Conservation (phyloP, 2,113 vertebrate genomes). For the Mormyrus lacerda region DNA sequence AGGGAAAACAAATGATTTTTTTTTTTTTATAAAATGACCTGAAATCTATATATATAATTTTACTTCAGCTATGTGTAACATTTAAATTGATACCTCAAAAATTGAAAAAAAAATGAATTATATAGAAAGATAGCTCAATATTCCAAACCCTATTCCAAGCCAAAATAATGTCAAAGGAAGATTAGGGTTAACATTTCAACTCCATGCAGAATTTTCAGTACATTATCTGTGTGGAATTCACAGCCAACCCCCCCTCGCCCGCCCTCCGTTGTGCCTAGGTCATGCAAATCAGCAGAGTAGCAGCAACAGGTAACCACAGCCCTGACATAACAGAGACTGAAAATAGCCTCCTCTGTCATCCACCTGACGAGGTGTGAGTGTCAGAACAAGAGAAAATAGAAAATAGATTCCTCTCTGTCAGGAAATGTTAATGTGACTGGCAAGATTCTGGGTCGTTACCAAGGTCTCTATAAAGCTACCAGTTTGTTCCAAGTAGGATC, state of each 20-base stretch:
- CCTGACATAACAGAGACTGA: neutral
- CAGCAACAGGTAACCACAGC: neutral
- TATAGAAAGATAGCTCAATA: neutral
- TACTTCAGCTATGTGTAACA: neutral
- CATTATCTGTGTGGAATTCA: neutral
- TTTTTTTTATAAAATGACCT: neutral
- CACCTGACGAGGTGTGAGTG: neutral
- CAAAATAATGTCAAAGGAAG: neutral
- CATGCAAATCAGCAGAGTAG: neutral
- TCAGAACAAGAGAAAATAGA: neutral
- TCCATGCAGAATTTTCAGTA: neutral
- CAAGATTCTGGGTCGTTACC: neutral
- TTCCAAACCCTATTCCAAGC: neutral
- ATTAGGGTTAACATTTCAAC: neutral
- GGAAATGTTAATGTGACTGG: neutral
- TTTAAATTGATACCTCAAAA: neutral
- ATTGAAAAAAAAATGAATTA: neutral
- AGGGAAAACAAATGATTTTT: neutral
- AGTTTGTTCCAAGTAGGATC: neutral
- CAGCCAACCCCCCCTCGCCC: neutral
- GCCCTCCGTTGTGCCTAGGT: neutral
- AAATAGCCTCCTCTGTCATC: neutral
- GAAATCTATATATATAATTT: neutral
- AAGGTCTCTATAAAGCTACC: neutral
- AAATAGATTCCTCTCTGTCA: neutral